Evolutionary conservation across 2,113 vertebrate genomes (phyloP), one percentile per base, ranked within the genome.

Genomic region (Eublepharis macularius): DNA sequence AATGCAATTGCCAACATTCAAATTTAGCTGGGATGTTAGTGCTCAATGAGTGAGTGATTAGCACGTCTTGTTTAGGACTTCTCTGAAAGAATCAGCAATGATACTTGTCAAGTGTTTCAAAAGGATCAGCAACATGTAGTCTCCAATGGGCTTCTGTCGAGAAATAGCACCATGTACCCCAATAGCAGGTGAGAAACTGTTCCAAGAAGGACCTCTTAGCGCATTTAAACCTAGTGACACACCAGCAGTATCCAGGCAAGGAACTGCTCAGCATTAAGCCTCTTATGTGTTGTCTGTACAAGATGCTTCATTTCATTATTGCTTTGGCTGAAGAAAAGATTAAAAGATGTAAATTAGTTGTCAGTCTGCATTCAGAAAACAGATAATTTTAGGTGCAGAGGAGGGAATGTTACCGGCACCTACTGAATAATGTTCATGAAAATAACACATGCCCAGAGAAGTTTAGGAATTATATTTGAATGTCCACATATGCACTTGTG

Each of bases 221-320:
- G 2, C 68, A 16, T 84, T 77, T 81, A 82, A 91, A 89, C 4
- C 89, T 75, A 89, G 81, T 79, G 69, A 36, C 72, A 41, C 0
- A 0, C 77, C 80, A 92, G 82, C 84, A 73, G 88, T 87, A 92
- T 80, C 77, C 39, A 34, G 87, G 89, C 90, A 90, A 87, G 63
- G 54, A 47, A 63, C 88, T 83, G 78, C 87, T 91, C 90, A 89
- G 76, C 5, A 0, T 74, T 93, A 95, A 95, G 94, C 94, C 89
- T 68, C 94, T 95, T 95, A 94, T 16, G 36, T 0, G 84, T 88
- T 68, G 89, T 36, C 88, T 88, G 92, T 90, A 93, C 82, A 93
- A 92, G 91, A 90, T 94, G 92, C 87, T 93, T 90, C 90, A 85
- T 89, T 92, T 92, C 86, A 84, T 85, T 92, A 94, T 91, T 87